Conservation (phyloP, 2,888 invertebrate genomes). For the Alloplasta piceator region DNA sequence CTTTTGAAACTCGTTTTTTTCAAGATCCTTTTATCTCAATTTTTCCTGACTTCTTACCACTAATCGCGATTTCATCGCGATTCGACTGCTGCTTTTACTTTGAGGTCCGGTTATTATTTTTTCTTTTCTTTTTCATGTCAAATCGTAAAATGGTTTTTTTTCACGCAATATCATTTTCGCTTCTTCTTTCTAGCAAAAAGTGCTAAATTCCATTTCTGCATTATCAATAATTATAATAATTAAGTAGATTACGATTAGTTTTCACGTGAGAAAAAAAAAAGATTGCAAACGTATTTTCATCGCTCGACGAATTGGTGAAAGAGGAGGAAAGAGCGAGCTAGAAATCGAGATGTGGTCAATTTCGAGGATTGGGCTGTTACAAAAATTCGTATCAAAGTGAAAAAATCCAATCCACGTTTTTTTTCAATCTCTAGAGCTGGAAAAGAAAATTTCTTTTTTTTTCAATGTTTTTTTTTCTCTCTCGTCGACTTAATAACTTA, state of each 20-base stretch:
- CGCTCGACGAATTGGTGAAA: conserved; percentile 25
- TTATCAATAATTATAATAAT: conserved; percentile 41
- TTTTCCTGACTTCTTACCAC: too few species aligned
- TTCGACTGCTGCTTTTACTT: neutral
- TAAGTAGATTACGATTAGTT: conserved; percentile 35
- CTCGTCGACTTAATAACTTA: conserved; percentile 39
- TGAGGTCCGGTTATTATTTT: conserved; percentile 3
- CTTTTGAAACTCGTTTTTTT: too few species aligned
- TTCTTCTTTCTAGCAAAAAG: conserved; percentile 35
- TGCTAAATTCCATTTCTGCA: conserved; percentile 52
- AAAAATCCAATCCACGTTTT: conserved; percentile 50
- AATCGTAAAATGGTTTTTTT: conserved; percentile 5
- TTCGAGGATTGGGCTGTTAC: conserved; percentile 54
- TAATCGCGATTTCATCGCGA: neutral
- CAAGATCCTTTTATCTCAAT: too few species aligned
- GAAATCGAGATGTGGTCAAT: conserved; percentile 18
- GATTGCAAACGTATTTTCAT: conserved; percentile 16
- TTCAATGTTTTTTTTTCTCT: conserved; percentile 18
- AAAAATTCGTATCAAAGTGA: conserved; percentile 67
- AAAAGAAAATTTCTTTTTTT: conserved; percentile 5
- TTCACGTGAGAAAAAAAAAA: conserved; percentile 20
- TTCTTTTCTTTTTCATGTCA: neutral
- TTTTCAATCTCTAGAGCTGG: conserved; percentile 7
- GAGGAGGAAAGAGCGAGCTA: conserved; percentile 20
- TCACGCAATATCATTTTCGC: neutral